Base-by-base conservation (phyloP, 1,140 invertebrate species). In the Geopemphigus sp. region DNA sequence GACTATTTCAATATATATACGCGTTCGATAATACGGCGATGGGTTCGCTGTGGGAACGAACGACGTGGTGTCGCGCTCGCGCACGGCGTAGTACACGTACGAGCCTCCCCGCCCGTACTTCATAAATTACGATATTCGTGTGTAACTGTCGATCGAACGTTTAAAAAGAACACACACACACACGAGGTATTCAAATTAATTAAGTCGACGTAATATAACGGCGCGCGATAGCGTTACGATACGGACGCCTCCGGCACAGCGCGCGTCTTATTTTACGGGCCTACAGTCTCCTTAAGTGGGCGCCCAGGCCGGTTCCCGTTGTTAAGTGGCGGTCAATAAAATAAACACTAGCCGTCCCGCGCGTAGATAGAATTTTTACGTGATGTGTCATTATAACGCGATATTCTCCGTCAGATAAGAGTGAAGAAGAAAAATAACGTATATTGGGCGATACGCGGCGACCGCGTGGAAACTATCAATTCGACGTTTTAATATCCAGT, bases 401-500 rank as follows among this genome's bases (percentile, higher is more conserved):
- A 68, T 68, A 24, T 47, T 68, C 19, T 19, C 47, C 19, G 72
- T 74, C 56, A 56, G 72, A 56, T 57, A 56, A 57, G 39, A 74
- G 1, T 1, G 56, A 57, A 50, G 24, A 56, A 80, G 57, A 80
- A 29, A 68, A 57, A 24, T 3, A 39, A 39, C 32, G 32, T 39
- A 8, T 61, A 61, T 39, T 29, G 53, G 54, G 61, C 17, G 54
- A 26, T 64, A 19, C 22, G 57, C 39, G 59, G 11, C 54, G 54
- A 39, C 17, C 22, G 39, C 14, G 45, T 47, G 39, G 64, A 47
- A 68, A 68, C 22, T 68, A 39, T 39, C 24, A 26, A 72, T 72
- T 54, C 68, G 68, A 72, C 68, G 68, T 72, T 72, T 72, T 72
- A 72, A 72, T 72, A 54, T 72, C 68, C 68, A 15, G n/a, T 54